Percentiles rank a stretch among this genome's conserved stretches.
Conservation (phyloP, 1,140 invertebrate species). For the Trichonephila clavipes region DNA sequence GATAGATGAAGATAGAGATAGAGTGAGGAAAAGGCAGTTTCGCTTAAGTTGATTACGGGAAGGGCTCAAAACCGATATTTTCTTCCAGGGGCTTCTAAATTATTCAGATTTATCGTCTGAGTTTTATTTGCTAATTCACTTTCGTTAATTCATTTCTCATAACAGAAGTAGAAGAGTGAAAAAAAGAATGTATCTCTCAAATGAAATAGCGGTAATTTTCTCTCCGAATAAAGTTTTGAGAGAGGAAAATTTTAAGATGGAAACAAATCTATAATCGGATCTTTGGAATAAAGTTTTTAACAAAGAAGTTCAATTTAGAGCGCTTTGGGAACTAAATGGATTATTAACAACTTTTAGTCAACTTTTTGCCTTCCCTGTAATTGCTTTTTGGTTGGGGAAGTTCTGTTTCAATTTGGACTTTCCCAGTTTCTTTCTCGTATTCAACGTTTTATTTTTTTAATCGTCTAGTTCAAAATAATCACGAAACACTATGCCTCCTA, state of each 20-base stretch:
- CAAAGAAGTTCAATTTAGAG: neutral
- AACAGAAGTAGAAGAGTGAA: neutral
- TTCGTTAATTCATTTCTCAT: neutral
- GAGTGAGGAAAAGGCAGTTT: neutral
- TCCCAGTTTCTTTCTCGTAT: too few species aligned
- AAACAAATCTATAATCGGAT: constrained; percentile 22
- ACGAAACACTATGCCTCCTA: too few species aligned
- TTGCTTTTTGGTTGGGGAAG: neutral
- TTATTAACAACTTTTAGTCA: neutral
- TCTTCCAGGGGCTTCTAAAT: neutral
- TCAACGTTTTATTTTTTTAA: too few species aligned
- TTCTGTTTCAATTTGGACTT: neutral
- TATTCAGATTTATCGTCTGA: constrained; percentile 34
- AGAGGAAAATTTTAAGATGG: neutral
- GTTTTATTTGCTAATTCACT: constrained; percentile 35
- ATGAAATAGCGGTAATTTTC: neutral
- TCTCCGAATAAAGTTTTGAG: too few species aligned
- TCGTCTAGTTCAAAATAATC: too few species aligned
- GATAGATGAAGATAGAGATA: constrained; percentile 46
- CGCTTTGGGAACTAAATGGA: neutral
- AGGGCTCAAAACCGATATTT: neutral
- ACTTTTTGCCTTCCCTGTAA: neutral
- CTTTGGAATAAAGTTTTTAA: neutral
- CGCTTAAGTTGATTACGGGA: constrained; percentile 47
- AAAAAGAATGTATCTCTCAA: neutral